phyloP scores from a whole-genome alignment of 2,113 vertebrate species.

The Dasyornis broadbenti region DNA sequence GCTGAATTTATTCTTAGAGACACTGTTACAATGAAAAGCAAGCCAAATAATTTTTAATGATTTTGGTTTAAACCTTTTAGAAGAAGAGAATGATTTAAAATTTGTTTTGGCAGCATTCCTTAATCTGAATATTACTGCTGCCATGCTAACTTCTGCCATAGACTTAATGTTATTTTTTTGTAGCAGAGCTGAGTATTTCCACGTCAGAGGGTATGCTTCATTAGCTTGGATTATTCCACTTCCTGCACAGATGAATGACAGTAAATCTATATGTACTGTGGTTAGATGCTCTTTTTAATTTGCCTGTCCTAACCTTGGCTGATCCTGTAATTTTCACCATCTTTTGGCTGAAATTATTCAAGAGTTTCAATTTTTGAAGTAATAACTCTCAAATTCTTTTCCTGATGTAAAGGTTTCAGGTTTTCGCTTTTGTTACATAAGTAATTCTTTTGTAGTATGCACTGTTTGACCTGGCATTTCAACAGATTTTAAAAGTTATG shows the following conservation, averaged over 20 bases:
- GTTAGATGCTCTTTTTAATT: conserved; percentile 10
- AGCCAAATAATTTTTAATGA: conserved; percentile 17
- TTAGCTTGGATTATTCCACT: conserved; percentile 42
- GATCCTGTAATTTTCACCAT: neutral
- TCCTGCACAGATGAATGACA: conserved; percentile 15
- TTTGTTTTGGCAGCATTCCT: conserved; percentile 44
- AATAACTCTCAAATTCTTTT: neutral
- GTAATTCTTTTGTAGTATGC: neutral
- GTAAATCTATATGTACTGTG: conserved; percentile 7
- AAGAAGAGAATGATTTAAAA: conserved; percentile 34
- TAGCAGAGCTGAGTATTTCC: conserved; percentile 27
- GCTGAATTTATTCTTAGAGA: neutral
- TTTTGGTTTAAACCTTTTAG: conserved; percentile 12
- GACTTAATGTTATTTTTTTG: conserved; percentile 24
- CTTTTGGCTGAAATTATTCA: conserved; percentile 18
- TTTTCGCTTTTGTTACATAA: neutral
- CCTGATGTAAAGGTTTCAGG: neutral
- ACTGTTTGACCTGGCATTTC: neutral
- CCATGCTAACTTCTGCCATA: conserved; percentile 3
- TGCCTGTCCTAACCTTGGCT: conserved; percentile 3
- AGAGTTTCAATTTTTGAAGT: neutral
- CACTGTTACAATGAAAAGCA: neutral
- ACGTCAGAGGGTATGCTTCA: conserved; percentile 35
- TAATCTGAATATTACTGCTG: conserved; percentile 40
- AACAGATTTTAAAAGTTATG: neutral